Base-by-base conservation (phyloP, 1,140 invertebrate species). In the Heterodera schachtii region DNA sequence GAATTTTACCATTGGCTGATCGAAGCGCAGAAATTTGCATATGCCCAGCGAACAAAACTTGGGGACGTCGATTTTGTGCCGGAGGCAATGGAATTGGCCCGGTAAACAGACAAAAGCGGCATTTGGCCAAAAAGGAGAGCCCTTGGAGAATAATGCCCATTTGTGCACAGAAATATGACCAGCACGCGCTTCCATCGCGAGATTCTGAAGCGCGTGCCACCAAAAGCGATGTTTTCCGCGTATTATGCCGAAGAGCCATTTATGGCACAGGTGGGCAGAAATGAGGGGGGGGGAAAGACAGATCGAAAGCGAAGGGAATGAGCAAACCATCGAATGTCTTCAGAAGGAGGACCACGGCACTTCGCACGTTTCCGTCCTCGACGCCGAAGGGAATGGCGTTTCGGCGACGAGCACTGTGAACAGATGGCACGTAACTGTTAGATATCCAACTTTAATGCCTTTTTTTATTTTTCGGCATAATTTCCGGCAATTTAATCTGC, bases 11-110 rank as follows among this genome's bases (percentile, higher is more conserved):
- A 97, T 88, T 92, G 94, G 82, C 94, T 97, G 41, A 92, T 94
- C 16, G 97, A 99, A 90, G 93, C 95, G 0, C 94, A 95, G 84
- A 99, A 99, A 90, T 95, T 94, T 90, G 95, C 94, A 0, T 98
- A 94, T 88, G 95, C 95, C 0, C 92, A 93, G 79, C 92, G 96
- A 81, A 94, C 94, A 5, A 92, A 94, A 86, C 90, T 99, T 19
- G 96, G 94, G 0, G 97, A 99, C 92, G 92, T 92, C 19, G 91
- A 93, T 78, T 95, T 93, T 90, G 92, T 94, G 43, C 91, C 94
- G 89, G 92, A 94, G 47, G 90, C 88, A n/a, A 81, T 74, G 52
- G 70, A 85, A 21, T 79, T 89, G 71, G 87, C 87, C 44, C 69
- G 82, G 41, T 64, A 52, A 52, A 8, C 11, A 52, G 31, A 31